Evolutionary conservation across 2,888 invertebrate genomes (phyloP).

Genomic region (Lasiommata megera): DNA sequence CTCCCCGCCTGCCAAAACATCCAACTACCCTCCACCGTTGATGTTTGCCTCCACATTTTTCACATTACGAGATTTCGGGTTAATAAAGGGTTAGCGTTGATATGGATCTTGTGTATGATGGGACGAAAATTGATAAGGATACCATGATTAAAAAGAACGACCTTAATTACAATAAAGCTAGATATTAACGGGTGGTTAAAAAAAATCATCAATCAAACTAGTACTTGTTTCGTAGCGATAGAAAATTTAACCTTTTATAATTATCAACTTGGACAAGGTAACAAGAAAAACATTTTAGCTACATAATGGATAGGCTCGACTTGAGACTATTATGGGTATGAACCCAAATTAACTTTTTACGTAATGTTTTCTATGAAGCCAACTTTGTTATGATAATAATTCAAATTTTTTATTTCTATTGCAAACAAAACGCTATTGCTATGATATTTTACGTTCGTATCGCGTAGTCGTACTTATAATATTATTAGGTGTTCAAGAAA

Average conservation of each 20-base stretch:
- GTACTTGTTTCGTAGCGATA: neutral
- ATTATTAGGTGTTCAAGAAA: no score
- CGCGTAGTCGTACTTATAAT: no score
- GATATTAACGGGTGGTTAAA: neutral
- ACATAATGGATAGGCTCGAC: no score
- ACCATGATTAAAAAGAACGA: neutral
- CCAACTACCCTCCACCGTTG: conserved; percentile 37
- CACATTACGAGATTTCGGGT: conserved; percentile 33
- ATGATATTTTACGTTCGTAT: no score
- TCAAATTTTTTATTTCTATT: no score
- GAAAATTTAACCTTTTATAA: no score
- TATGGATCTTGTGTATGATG: conserved; percentile 28
- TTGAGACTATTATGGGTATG: no score
- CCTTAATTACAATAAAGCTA: conserved; percentile 9
- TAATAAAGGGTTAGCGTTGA: conserved; percentile 31
- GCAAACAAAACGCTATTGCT: no score
- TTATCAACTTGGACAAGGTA: neutral
- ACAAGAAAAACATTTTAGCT: no score
- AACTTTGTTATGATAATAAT: no score
- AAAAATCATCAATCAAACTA: neutral
- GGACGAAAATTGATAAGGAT: conserved; percentile 28
- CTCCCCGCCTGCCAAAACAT: conserved; percentile 47
- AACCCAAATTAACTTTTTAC: no score
- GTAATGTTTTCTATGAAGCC: no score
- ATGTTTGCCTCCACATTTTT: conserved; percentile 57